Conservation (phyloP, 2,113 vertebrate genomes). For the Kryptolebias marmoratus region DNA sequence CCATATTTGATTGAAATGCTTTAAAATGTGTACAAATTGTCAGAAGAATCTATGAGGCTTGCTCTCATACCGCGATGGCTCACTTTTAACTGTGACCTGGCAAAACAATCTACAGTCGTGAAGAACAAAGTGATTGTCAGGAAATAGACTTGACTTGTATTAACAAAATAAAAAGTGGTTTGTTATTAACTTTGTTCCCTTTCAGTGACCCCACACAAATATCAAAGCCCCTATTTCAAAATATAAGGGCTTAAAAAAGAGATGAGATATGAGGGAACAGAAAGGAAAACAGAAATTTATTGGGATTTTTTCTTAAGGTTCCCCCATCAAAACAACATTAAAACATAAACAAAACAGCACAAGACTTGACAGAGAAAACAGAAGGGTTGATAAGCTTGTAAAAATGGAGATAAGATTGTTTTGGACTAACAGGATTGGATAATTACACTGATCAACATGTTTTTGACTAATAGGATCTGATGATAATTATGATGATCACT, state of each 20-base stretch:
- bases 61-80: not conserved
- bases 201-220: conserved; percentile 1
- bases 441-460: conserved; percentile 57
- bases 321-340: conserved; percentile 36
- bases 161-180: not conserved
- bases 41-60: not conserved
- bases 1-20: conserved; percentile 1
- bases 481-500: conserved; percentile 47
- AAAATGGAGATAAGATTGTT: conserved; percentile 40
- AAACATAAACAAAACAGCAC: conserved; percentile 15
- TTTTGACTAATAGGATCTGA: conserved; percentile 49
- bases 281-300: not conserved
- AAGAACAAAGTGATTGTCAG: not conserved
- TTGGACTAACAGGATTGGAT: conserved; percentile 46
- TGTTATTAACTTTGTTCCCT: conserved; percentile 2
- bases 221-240: not conserved
- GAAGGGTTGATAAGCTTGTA: not conserved
- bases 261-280: not conserved
- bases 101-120: not conserved
- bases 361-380: conserved; percentile 21
- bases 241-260: conserved; percentile 6
- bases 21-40: not conserved
- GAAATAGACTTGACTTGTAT: not conserved
- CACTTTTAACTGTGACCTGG: not conserved
- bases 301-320: conserved; percentile 26